Evolutionary conservation across 1,140 invertebrate species (phyloP), one percentile per base, ranked within the genome.

Genomic region (Wiebesia pumilae): DNA sequence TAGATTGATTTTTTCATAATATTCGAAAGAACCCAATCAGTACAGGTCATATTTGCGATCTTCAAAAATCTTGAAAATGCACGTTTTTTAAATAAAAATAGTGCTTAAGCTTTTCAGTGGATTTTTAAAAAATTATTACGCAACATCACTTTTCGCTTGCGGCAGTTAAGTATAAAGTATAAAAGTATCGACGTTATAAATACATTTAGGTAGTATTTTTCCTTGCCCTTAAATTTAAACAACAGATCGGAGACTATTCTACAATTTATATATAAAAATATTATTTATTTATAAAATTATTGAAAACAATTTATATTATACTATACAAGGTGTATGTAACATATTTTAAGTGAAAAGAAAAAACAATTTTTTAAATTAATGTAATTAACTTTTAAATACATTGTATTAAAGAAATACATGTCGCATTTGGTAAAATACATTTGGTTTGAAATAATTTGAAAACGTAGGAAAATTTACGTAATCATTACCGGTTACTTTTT

Each of bases 1-100:
- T 80, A 81, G 80, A 14, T 43, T 67, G 33, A 81, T 30, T 43
- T 47, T 69, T 12, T 81, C 80, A 33, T 81, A 81, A 81, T 69
- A 81, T 81, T 43, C 47, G 7, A 81, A 81, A 38, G 27, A 81
- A 81, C 30, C 78, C 33, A 24, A 80, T 62, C 78, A 21, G 0
- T 65, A 80, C 40, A 80, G 30, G 54, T 80, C 78, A 7, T 62
- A 4, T 80, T 38, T 79, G 47, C 30, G 30, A 80, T 80, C 65
- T 80, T 27, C 10, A 58, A 65, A 65, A 65, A 40, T 80, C 43
- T 27, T 65, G 71, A 75, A 75, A 75, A 75, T 75, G 71, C 35
- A 43, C 27, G 35, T 43, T 43, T 75, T 27, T 27, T 40, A 43
- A 35, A 43, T 75, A 43, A 80, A 79, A 54, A 54, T n/a, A 54